Evolutionary conservation across 2,888 invertebrate species (phyloP).

Genomic region (Sinohyriopsis cumingii): DNA sequence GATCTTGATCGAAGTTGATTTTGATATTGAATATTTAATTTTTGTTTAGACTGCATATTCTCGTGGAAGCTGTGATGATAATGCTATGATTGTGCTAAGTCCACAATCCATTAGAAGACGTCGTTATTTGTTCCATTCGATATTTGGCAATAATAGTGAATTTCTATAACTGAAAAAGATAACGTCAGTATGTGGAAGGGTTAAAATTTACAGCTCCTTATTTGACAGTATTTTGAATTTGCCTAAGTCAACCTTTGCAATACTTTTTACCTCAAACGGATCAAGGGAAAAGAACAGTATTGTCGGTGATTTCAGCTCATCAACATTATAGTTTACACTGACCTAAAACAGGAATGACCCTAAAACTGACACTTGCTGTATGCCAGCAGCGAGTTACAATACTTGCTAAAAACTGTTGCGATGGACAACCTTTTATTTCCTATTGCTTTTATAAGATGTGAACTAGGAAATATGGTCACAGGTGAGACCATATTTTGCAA

Average conservation of each 20-base stretch:
- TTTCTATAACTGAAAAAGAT: conserved; percentile 1
- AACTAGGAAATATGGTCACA: conserved; percentile 6
- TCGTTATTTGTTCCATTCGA: conserved; percentile 14
- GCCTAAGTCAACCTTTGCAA: conserved; percentile 9
- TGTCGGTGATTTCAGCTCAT: conserved; percentile 4
- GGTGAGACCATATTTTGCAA: conserved; percentile 12
- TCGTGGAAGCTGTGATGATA: conserved; percentile 9
- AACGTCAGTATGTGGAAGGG: conserved; percentile 10
- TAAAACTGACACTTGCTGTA: conserved; percentile 20
- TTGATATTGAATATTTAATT: conserved; percentile 10
- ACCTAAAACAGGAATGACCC: conserved; percentile 15
- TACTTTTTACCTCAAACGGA: conserved; percentile 6
- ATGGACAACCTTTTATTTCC: conserved; percentile 5
- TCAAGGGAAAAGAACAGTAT: conserved; percentile 3
- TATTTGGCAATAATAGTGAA: not conserved
- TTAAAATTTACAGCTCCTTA: conserved; percentile 17
- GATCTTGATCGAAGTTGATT: conserved; percentile 1
- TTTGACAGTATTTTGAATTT: not conserved
- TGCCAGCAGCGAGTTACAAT: not conserved
- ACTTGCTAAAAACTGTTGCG: not conserved
- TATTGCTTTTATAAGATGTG: conserved; percentile 2
- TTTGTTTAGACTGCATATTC: conserved; percentile 11
- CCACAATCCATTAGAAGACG: conserved; percentile 10
- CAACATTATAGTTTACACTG: conserved; percentile 15
- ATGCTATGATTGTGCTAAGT: conserved; percentile 9